Base-by-base conservation (phyloP, 2,888 invertebrate genomes). In the Nomada ferruginata region DNA sequence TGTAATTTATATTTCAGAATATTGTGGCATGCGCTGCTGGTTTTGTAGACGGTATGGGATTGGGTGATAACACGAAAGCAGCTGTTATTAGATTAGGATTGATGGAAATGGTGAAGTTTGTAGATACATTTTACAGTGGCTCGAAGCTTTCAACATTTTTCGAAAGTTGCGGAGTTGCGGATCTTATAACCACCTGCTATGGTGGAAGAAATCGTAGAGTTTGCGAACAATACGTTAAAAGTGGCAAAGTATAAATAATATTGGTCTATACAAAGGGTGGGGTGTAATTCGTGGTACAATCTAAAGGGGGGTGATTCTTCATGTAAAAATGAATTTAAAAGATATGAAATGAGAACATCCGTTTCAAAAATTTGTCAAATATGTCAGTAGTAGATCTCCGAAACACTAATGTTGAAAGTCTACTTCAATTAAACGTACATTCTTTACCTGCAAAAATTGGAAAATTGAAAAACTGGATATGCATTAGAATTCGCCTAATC, bases 161-260 rank as follows among this genome's bases (percentile, higher is more conserved):
- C 87, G 96, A 96, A 92, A 96, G 96, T 87, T 96, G 96, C 90
- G 96, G 96, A n/a, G 95, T 96, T 5, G 96, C 96, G 36, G 96
- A 96, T 93, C 94, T 96, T 42, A 95, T 96, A 77, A 96, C 96
- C 0, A 96, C 96, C 2, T 96, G 96, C 90, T 96, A 96, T 89
- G 96, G 96, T 59, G 96, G 96, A 20, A 93, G 96, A 82, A 96
- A 96, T 92, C 94, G 96, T 63, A 94, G 94, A 85, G 95, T 96
- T 64, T 95, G 95, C 60, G 96, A 96, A 87, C 95, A 95, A 53
- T 96, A 95, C 89, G 96, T 95, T 18, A 95, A 94, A 85, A 94
- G 95, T 66, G 95, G 95, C 87, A 96, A 96, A 94, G 93, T 92
- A 84, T 59, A 53, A 59, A 59, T 68, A 5, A 44, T 23, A 69